phyloP scores from a whole-genome alignment of 2,797 vertebrate genomes.

The Sebastes vulpes region DNA sequence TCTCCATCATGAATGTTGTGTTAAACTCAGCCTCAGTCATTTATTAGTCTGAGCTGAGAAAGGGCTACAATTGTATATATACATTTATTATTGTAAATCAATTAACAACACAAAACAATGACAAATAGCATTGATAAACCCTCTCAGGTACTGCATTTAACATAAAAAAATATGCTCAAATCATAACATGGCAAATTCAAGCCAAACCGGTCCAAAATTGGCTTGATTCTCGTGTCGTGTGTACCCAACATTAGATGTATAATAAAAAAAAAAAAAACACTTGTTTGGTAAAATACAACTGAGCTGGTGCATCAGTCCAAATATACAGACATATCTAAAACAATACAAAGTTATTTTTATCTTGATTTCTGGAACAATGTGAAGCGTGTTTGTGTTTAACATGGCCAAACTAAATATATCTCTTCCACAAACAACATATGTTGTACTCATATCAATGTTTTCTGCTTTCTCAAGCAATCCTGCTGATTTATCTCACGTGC shows the following conservation, averaged over 20 bases:
- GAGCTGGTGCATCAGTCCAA: background rate
- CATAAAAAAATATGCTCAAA: too few species aligned
- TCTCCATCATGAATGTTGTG: background rate
- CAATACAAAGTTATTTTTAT: background rate
- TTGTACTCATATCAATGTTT: background rate
- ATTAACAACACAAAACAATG: too few species aligned
- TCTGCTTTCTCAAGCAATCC: background rate
- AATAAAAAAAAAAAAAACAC: background rate
- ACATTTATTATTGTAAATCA: too few species aligned
- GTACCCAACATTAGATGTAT: too few species aligned
- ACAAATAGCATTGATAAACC: too few species aligned
- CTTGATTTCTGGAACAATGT: background rate
- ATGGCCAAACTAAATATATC: background rate
- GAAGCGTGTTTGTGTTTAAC: background rate
- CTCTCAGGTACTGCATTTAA: too few species aligned
- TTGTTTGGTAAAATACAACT: background rate
- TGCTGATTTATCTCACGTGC: background rate
- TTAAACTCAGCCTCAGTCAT: background rate
- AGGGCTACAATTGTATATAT: too few species aligned
- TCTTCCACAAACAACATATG: background rate
- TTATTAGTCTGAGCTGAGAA: background rate
- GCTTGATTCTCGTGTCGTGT: too few species aligned
- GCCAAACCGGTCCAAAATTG: too few species aligned
- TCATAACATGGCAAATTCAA: too few species aligned
- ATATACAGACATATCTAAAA: background rate